A percentile compares a stretch with the other conserved stretches of the same genome.
Conservation (phyloP, 2,113 vertebrate genomes). For the Capreolus pygargus region DNA sequence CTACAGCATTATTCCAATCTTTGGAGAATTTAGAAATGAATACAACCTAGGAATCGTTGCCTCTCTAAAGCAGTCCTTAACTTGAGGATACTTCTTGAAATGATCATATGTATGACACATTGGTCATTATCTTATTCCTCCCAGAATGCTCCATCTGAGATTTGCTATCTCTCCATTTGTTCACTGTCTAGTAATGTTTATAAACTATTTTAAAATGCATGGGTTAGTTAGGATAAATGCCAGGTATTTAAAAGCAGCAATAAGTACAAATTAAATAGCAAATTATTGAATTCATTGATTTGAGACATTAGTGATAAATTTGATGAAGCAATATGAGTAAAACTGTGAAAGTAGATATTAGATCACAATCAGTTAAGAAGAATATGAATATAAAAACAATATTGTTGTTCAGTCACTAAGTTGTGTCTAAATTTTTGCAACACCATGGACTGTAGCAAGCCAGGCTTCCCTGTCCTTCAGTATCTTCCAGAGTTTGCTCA, state of each 20-base stretch:
- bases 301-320: neutral
- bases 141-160: neutral
- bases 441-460: neutral
- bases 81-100: neutral
- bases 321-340: neutral
- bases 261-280: neutral
- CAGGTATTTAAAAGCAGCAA: neutral
- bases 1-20: neutral
- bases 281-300: neutral
- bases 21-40: neutral
- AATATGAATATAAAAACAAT: neutral
- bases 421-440: neutral
- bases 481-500: neutral
- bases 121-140: neutral
- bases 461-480: neutral
- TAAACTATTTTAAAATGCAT: neutral
- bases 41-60: neutral
- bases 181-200: neutral
- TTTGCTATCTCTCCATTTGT: neutral
- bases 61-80: neutral
- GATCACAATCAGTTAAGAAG: neutral
- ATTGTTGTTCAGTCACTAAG: neutral
- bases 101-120: fast-evolving
- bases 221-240: neutral
- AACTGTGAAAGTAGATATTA: neutral